Percentiles rank a stretch among this genome's conserved stretches.
These are phyloP conservation scores for Molorchus minor DNA, from an alignment of 2,888 invertebrate genomes.

Conservation along the genomic window DNA sequence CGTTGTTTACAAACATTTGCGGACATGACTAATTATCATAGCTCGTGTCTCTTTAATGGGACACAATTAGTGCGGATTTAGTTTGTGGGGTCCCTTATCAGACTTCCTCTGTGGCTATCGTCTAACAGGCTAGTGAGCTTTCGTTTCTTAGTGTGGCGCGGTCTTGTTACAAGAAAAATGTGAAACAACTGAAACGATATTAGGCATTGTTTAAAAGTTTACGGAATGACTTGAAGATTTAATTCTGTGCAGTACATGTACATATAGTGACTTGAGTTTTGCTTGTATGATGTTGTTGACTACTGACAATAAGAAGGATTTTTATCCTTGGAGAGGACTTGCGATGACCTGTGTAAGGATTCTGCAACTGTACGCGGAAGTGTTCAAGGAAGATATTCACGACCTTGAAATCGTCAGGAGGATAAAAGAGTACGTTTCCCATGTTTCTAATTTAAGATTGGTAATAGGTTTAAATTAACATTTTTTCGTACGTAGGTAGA, in stretches of 20 bases:
- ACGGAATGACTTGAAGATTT: neutral
- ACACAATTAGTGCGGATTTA: constrained; percentile 23
- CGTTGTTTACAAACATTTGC: constrained; percentile 42
- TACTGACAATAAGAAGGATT: constrained; percentile 48
- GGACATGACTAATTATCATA: constrained; percentile 13
- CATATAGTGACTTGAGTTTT: constrained; percentile 23
- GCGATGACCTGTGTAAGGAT: constrained; percentile 85
- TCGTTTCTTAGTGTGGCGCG: constrained; percentile 1
- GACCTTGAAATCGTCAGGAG: constrained; percentile 42
- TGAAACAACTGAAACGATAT: neutral
- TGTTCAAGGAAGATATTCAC: constrained; percentile 73
- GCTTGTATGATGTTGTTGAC: constrained; percentile 49
- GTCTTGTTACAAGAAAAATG: neutral
- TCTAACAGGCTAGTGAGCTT: constrained; percentile 1
- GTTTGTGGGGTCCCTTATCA: constrained; percentile 19
- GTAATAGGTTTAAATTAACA: constrained; percentile 2
- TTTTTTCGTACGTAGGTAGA: neutral
- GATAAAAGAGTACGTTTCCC: constrained; percentile 38
- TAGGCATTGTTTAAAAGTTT: neutral
- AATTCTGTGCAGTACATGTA: constrained; percentile 13
- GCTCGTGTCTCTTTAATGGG: constrained; percentile 8
- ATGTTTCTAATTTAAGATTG: neutral
- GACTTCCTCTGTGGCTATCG: constrained; percentile 17
- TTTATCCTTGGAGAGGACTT: constrained; percentile 80
- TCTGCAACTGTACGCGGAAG: constrained; percentile 86